Conservation (phyloP, 2,888 invertebrate species). For the Liodrosophila aerea region DNA sequence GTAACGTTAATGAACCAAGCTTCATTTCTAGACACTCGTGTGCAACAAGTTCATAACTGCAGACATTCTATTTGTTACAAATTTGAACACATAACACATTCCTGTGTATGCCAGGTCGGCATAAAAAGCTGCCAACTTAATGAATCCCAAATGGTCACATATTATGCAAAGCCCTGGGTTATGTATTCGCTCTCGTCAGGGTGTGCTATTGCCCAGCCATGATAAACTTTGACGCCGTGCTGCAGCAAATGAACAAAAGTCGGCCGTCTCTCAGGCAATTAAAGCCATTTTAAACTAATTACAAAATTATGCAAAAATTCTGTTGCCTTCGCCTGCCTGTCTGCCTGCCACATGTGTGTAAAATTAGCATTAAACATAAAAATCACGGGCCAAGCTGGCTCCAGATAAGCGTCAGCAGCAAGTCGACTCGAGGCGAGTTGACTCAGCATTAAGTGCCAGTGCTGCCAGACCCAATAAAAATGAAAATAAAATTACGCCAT, state of each 20-base stretch:
- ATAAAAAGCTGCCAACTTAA: background rate
- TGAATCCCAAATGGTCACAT: slow-evolving; percentile 17
- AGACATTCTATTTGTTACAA: no score
- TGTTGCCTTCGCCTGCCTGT: no score
- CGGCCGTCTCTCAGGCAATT: slow-evolving; percentile 47
- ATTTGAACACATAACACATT: background rate
- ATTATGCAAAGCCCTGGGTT: slow-evolving; percentile 38
- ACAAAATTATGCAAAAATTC: slow-evolving; percentile 64
- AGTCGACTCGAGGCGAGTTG: slow-evolving; percentile 6
- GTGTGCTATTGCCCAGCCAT: slow-evolving; percentile 26
- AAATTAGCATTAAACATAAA: slow-evolving; percentile 11
- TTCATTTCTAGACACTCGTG: no score
- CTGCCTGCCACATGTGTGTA: slow-evolving; percentile 30
- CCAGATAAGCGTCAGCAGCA: slow-evolving; percentile 30
- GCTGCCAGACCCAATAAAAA: slow-evolving; percentile 26
- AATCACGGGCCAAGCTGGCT: slow-evolving; percentile 23
- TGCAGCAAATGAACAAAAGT: slow-evolving; percentile 30
- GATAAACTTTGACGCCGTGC: slow-evolving; percentile 42
- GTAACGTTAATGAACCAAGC: no score
- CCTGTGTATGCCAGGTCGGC: background rate
- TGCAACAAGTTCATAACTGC: no score
- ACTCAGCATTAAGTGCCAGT: slow-evolving; percentile 12
- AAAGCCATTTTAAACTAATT: slow-evolving; percentile 59
- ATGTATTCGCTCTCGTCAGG: slow-evolving; percentile 30
- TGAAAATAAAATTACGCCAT: slow-evolving; percentile 16